phyloP scores from a whole-genome alignment of 1,140 invertebrate species.

The Trichoplusia ni region DNA sequence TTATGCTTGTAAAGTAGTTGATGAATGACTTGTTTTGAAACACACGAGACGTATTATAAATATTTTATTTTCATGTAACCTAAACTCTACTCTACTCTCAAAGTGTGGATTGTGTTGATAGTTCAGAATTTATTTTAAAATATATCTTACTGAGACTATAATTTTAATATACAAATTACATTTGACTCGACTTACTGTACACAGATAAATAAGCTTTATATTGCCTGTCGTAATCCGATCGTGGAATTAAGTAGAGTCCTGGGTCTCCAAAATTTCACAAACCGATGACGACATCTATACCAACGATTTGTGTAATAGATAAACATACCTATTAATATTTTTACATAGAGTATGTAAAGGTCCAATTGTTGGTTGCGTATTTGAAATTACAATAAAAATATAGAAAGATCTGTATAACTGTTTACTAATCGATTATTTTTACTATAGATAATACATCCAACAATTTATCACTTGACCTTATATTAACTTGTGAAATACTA shows the following conservation, averaged over 20 bases:
- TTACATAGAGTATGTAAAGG: too few relatives aligned
- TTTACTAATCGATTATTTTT: too few relatives aligned
- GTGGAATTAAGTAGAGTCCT: too few relatives aligned
- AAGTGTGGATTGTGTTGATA: constrained; percentile 34
- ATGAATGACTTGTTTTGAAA: constrained; percentile 6
- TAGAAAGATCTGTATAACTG: too few relatives aligned
- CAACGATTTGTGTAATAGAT: too few relatives aligned
- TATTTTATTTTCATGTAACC: constrained; percentile 41
- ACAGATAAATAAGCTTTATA: constrained; percentile 23
- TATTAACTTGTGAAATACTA: too few relatives aligned
- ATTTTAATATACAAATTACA: constrained; percentile 34
- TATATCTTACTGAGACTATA: constrained; percentile 26
- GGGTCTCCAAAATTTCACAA: too few relatives aligned
- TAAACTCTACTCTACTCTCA: constrained; percentile 35
- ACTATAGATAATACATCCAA: background rate
- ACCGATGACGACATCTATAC: too few relatives aligned
- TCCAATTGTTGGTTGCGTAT: too few relatives aligned
- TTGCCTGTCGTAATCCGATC: constrained; percentile 9
- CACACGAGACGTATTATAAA: constrained; percentile 40
- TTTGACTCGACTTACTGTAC: constrained; percentile 31
- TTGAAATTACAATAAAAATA: too few relatives aligned
- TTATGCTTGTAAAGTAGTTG: too few relatives aligned
- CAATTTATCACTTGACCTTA: background rate
- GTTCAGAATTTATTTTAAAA: constrained; percentile 33
- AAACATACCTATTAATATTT: too few relatives aligned